These are phyloP conservation scores for Leistus spinibarbis DNA, from an alignment of 2,888 invertebrate species.

Conservation along the genomic window DNA sequence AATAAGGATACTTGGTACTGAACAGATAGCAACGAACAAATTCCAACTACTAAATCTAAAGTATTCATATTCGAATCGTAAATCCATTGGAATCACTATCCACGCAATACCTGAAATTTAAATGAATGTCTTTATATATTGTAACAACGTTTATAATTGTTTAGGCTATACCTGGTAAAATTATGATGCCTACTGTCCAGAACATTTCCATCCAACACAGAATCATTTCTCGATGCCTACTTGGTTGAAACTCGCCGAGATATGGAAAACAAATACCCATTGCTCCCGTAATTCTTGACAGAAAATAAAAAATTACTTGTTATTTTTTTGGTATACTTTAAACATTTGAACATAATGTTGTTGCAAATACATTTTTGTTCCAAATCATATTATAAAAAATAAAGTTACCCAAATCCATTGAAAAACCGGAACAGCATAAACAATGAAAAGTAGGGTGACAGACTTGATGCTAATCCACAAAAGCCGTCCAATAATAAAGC, in stretches of 20 bases:
- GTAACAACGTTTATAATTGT: neutral
- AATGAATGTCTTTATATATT: neutral
- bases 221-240: slow-evolving; percentile 78
- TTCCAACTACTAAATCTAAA: slow-evolving; percentile 82
- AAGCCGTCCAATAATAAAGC: slow-evolving; percentile 76
- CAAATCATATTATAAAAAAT: no score
- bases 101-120: slow-evolving; percentile 71
- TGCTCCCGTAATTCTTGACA: slow-evolving; percentile 81
- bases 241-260: slow-evolving; percentile 81
- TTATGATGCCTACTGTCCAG: slow-evolving; percentile 80
- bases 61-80: slow-evolving; percentile 62
- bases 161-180: slow-evolving; percentile 68
- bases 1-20: slow-evolving; percentile 71
- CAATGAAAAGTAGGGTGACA: slow-evolving; percentile 73
- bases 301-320: neutral
- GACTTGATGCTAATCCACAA: slow-evolving; percentile 73
- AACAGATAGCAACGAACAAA: slow-evolving; percentile 77
- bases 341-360: no score
- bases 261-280: slow-evolving; percentile 85
- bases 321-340: neutral
- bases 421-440: slow-evolving; percentile 77
- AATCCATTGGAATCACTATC: slow-evolving; percentile 75
- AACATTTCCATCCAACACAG: slow-evolving; percentile 87
- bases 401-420: slow-evolving; percentile 80
- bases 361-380: no score